Conservation (phyloP, 2,797 vertebrate species). For the Coranthus polyacanthus region DNA sequence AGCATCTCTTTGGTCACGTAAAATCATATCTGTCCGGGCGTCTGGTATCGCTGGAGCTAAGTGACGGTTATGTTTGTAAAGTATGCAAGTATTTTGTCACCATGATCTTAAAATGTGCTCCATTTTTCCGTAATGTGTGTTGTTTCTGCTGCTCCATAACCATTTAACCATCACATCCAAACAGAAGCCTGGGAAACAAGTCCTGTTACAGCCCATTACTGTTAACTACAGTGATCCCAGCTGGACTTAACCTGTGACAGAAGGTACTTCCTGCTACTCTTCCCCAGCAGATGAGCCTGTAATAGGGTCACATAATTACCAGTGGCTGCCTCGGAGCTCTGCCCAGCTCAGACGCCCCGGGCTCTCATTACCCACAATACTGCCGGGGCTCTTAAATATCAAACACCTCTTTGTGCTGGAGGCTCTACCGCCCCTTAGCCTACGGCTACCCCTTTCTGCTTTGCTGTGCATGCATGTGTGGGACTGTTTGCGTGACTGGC, state of each 20-base stretch:
- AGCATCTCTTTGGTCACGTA: too few relatives aligned
- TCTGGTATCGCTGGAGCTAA: too few relatives aligned
- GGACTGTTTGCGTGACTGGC: conserved; percentile 17
- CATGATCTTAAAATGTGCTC: neutral
- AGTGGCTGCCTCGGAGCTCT: conserved; percentile 68
- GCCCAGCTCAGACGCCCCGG: conserved; percentile 63
- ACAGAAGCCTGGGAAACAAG: conserved; percentile 63
- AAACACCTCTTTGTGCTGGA: conserved; percentile 74
- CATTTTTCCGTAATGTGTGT: neutral
- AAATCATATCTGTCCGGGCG: too few relatives aligned
- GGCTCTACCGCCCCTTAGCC: conserved; percentile 62
- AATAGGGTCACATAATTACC: conserved; percentile 82
- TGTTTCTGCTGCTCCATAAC: neutral
- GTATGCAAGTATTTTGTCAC: neutral
- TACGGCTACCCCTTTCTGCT: conserved; percentile 46
- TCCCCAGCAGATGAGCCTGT: conserved; percentile 67
- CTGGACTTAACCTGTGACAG: conserved; percentile 63
- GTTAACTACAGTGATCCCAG: conserved; percentile 56
- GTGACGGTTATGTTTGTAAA: neutral
- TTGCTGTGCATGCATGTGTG: conserved; percentile 51
- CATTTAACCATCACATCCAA: neutral
- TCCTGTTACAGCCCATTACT: conserved; percentile 35
- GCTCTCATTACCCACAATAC: conserved; percentile 84
- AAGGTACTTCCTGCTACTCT: conserved; percentile 64
- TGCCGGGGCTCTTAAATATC: conserved; percentile 77